These are phyloP conservation scores for Dioctria rufipes DNA, from an alignment of 2,888 invertebrate genomes.

Conservation along the genomic window DNA sequence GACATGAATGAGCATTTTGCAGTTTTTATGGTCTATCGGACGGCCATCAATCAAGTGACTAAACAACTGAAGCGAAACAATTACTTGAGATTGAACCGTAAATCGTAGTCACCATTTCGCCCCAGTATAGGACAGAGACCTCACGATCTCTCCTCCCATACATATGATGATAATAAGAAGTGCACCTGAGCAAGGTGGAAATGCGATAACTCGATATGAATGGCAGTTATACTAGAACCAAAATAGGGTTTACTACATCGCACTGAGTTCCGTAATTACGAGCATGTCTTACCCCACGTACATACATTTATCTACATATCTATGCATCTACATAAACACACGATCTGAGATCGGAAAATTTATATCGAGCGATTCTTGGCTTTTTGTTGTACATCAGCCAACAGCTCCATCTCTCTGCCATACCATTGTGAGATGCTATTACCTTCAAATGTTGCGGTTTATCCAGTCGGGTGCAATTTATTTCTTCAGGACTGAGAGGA, in stretches of 20 bases:
- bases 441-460: constrained; percentile 55
- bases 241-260: constrained; percentile 41
- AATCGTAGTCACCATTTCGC: not conserved
- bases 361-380: constrained; percentile 12
- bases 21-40: constrained; percentile 47
- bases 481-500: constrained; percentile 26
- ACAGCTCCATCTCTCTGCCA: not conserved
- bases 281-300: constrained; percentile 1
- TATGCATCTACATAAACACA: not conserved
- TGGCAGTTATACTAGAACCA: constrained; percentile 20
- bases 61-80: constrained; percentile 53
- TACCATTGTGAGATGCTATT: constrained; percentile 42
- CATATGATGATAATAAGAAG: not conserved
- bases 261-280: constrained; percentile 38
- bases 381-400: not conserved
- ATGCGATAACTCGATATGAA: constrained; percentile 16
- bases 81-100: constrained; percentile 50
- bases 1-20: constrained; percentile 49
- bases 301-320: too few species aligned
- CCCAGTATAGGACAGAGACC: constrained; percentile 41
- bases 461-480: constrained; percentile 53
- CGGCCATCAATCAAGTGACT: constrained; percentile 54
- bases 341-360: constrained; percentile 42
- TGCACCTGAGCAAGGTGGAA: constrained; percentile 7
- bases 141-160: constrained; percentile 15